Conservation (phyloP, 1,140 invertebrate species). For the Heliconius congener region DNA sequence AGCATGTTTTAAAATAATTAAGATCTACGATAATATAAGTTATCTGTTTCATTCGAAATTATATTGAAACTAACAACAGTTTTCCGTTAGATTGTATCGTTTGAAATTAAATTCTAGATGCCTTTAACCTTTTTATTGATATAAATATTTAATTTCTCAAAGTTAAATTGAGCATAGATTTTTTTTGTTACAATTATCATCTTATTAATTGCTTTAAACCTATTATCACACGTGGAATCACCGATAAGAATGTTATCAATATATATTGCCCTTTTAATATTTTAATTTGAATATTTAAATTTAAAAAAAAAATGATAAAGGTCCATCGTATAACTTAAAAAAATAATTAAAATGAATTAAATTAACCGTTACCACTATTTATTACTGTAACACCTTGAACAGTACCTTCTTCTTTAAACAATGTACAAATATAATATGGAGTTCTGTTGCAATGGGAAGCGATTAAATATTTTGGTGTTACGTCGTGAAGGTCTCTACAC, state of each 20-base stretch:
- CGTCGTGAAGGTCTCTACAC: conserved; percentile 27
- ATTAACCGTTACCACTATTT: not conserved
- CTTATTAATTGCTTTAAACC: too few relatives aligned
- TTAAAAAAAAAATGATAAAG: not conserved
- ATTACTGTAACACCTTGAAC: not conserved
- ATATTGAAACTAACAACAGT: not conserved
- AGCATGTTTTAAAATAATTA: not conserved
- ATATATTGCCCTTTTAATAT: not conserved
- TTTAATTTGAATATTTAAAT: not conserved
- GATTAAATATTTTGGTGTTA: conserved; percentile 35
- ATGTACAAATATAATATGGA: not conserved
- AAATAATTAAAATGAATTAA: not conserved
- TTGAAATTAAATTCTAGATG: not conserved
- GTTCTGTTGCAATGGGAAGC: conserved; percentile 40
- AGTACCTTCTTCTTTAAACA: not conserved
- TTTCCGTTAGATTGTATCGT: not conserved
- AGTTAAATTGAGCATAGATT: too few relatives aligned
- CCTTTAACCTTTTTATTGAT: not conserved
- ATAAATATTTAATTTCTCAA: not conserved
- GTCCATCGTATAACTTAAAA: not conserved
- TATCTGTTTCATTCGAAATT: not conserved
- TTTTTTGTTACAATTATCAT: too few relatives aligned
- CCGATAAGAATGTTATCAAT: not conserved
- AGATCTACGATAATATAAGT: not conserved
- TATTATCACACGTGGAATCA: too few relatives aligned